Base-by-base conservation (phyloP, 2,113 vertebrate genomes). In the Alligator sinensis region DNA sequence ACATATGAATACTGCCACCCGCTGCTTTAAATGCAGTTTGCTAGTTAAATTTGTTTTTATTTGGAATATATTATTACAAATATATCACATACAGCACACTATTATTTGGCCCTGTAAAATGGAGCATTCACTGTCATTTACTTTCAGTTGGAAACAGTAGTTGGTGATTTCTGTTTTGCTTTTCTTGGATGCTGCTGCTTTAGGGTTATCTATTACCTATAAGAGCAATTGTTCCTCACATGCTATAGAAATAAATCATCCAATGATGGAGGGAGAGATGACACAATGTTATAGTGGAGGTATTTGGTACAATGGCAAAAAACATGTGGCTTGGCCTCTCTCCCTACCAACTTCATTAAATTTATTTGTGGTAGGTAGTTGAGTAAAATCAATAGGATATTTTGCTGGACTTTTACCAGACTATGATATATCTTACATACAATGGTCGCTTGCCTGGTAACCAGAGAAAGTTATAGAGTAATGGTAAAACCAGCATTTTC, bases 81-180 rank as follows among this genome's bases (percentile, higher is more conserved):
- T 9, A 82, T 17, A 63, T 16, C 2, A 83, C 76, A 88, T 75
- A n/a, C 75, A 94, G 84, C 5, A 92, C 68, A 91, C 77, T 1
- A 4, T 74, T 1, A 72, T 54, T 77, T 77, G 68, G 68, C 8
- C 77, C 70, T 28, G 74, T 64, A 72, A 80, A 64, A n/a, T 4
- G 3, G n/a, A 86, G 28, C n/a, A 91, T 28, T 76, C 80, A 38
- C 0, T 21, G 18, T 83, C 82, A 66, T 19, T 80, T 66, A 38
- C 80, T 84, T 59, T 79, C 81, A 77, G 58, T 28, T 92, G 80
- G 82, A 87, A 90, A 70, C 34, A 59, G 88, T 38, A 75, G 47
- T 64, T 80, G 58, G n/a, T 75, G 90, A 91, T 82, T 93, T 93
- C 83, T 95, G 61, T 61, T 92, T 89, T 87, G 84, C 77, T 92